These are phyloP conservation scores for Butorides virescens DNA, from an alignment of 2,113 vertebrate genomes.

Conservation along the genomic window DNA sequence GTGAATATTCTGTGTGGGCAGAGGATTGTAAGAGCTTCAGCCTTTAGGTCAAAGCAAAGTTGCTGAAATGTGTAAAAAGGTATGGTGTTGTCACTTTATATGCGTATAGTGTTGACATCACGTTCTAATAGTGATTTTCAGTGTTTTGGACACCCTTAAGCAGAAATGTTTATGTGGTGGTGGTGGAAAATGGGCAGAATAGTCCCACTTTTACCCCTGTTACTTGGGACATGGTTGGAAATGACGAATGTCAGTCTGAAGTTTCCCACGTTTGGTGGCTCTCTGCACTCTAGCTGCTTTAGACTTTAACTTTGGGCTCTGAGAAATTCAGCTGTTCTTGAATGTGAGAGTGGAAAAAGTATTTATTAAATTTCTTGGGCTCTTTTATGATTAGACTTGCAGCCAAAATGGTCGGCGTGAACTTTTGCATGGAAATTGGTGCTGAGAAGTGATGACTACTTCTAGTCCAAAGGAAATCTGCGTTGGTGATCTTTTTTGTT, in stretches of 20 bases:
- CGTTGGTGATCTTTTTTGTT: neutral
- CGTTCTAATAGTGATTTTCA: neutral
- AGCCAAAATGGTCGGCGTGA: neutral
- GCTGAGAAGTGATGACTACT: neutral
- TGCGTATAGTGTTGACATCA: rapidly evolving
- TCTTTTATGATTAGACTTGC: neutral
- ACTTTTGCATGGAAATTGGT: neutral
- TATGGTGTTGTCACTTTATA: rapidly evolving
- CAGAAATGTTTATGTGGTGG: neutral
- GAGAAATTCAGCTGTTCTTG: neutral
- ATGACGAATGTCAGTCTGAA: neutral
- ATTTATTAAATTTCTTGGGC: neutral
- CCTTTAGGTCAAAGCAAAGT: neutral
- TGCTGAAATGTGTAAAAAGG: neutral
- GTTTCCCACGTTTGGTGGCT: neutral
- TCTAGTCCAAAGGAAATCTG: neutral
- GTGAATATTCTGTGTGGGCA: neutral
- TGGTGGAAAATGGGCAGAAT: neutral
- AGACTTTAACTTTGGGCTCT: neutral
- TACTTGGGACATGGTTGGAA: neutral
- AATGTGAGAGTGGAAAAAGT: neutral
- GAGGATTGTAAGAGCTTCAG: neutral
- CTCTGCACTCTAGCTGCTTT: rapidly evolving
- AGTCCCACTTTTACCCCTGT: neutral
- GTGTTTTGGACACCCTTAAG: neutral